These are phyloP conservation scores for Turritopsis dohrnii DNA, from an alignment of 30 jellyfish, hydroid and myxozoan species.

Conservation along the genomic window DNA sequence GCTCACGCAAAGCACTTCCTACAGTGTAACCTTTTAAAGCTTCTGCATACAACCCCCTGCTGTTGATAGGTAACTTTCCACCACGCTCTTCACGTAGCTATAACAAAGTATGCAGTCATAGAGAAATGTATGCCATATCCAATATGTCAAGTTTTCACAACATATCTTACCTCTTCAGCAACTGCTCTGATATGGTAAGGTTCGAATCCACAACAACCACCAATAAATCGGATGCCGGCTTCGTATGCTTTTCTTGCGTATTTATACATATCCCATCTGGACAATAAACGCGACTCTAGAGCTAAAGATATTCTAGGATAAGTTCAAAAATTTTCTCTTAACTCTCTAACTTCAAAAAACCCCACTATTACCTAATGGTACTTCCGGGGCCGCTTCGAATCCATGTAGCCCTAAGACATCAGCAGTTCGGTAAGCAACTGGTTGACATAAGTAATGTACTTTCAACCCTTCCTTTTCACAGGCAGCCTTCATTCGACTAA, in stretches of 20 bases:
- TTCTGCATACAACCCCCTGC: constrained; percentile 11
- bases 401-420: constrained; percentile 59
- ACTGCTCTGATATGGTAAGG: constrained; percentile 48
- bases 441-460: constrained; percentile 51
- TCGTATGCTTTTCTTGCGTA: constrained; percentile 42
- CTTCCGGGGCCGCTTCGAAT: constrained; percentile 46
- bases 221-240: constrained; percentile 36
- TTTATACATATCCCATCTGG: constrained; percentile 38
- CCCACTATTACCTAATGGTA: constrained; percentile 28
- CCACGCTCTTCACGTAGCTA: constrained; percentile 25
- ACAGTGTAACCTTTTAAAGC: background rate
- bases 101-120: background rate
- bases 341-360: background rate
- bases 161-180: constrained; percentile 30
- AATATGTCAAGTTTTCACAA: background rate
- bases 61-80: constrained; percentile 6
- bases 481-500: constrained; percentile 42
- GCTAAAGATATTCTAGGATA: no score
- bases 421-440: constrained; percentile 54
- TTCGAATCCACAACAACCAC: constrained; percentile 38
- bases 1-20: background rate
- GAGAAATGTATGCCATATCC: background rate
- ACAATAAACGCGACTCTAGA: background rate
- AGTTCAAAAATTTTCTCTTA: no score
- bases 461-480: constrained; percentile 49